A percentile compares a stretch with the other conserved stretches of the same genome.
Evolutionary conservation across 2,888 invertebrate genomes (phyloP).

Genomic region (Cyclophora albipunctata): DNA sequence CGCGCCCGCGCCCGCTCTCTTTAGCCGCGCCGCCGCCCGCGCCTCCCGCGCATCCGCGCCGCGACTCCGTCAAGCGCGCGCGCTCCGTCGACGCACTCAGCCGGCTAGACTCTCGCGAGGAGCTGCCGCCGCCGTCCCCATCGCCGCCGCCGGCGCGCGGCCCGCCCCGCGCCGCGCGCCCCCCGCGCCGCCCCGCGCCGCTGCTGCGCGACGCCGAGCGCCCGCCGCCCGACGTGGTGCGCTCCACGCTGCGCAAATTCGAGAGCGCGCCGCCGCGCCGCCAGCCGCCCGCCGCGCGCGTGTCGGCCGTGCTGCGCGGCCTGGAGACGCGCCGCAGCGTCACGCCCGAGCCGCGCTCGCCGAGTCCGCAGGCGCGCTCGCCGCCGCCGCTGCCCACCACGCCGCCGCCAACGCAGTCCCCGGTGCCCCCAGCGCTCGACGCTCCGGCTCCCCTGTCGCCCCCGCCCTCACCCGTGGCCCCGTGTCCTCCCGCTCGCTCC

Average conservation of each 20-base stretch:
- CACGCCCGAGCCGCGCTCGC: constrained; percentile 41
- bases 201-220: constrained; percentile 70
- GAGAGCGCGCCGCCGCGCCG: constrained; percentile 79
- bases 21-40: constrained; percentile 36
- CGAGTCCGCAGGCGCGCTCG: constrained; percentile 50
- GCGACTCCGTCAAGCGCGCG: constrained; percentile 85
- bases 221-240: constrained; percentile 93
- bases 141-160: constrained; percentile 29
- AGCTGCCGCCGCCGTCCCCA: constrained; percentile 78
- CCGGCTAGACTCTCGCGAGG: constrained; percentile 76
- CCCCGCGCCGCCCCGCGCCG: constrained; percentile 66
- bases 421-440: constrained; percentile 20
- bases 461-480: constrained; percentile 22
- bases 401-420: constrained; percentile 65
- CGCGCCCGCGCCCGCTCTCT: constrained; percentile 47
- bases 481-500: constrained; percentile 22
- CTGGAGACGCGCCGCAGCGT: constrained; percentile 47
- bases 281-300: constrained; percentile 67
- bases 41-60: constrained; percentile 40
- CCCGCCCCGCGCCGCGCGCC: constrained; percentile 65
- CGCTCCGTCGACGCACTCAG: constrained; percentile 90
- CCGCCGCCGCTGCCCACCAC: constrained; percentile 71
- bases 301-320: constrained; percentile 52
- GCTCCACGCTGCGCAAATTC: constrained; percentile 88
- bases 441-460: constrained; percentile 18